phyloP scores from a whole-genome alignment of 2,113 vertebrate genomes.

The Sapayoa aenigma region DNA sequence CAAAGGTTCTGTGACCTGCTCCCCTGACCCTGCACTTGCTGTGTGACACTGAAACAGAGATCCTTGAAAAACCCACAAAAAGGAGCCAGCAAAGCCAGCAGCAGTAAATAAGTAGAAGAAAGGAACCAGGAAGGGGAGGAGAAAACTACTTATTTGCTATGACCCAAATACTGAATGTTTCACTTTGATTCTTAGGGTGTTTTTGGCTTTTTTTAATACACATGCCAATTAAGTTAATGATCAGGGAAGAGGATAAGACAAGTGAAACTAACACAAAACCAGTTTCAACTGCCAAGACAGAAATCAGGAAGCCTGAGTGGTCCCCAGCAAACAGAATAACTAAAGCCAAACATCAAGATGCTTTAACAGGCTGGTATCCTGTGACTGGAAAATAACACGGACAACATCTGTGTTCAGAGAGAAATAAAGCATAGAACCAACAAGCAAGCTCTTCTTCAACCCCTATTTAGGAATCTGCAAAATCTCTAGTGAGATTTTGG shows the following conservation, averaged over 20 bases:
- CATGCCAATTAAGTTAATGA: neutral
- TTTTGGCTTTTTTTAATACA: neutral
- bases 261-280: neutral
- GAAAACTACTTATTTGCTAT: neutral
- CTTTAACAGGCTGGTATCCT: neutral
- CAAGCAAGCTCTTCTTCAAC: neutral
- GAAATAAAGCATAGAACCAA: neutral
- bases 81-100: neutral
- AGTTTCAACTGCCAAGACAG: neutral
- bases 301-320: neutral
- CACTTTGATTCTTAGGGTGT: neutral
- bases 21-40: neutral
- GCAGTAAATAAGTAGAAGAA: neutral
- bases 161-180: neutral
- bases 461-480: neutral
- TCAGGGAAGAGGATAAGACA: neutral
- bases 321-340: neutral
- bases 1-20: neutral
- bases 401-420: neutral
- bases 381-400: rapidly evolving
- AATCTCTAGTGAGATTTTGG: neutral
- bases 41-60: neutral
- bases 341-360: neutral
- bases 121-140: neutral
- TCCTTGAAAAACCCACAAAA: neutral